Evolutionary conservation across 1,140 invertebrate species (phyloP), one percentile per base, ranked within the genome.

Genomic region (Wasmannia auropunctata): DNA sequence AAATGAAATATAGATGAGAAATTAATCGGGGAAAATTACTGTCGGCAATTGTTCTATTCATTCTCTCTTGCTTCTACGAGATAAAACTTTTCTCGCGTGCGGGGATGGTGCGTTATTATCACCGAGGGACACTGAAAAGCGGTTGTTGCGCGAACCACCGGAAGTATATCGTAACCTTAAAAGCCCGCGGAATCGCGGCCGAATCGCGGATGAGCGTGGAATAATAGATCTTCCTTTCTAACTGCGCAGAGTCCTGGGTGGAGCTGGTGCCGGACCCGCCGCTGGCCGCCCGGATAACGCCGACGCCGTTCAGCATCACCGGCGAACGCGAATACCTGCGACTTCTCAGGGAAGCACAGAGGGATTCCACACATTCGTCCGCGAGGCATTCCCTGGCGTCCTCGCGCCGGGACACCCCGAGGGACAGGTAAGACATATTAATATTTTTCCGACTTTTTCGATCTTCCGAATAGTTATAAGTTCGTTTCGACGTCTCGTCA

Each of bases 291-390:
- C 96, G 97, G 88, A 95, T 97, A 80, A 97, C 97, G 8, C 96
- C 97, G n/a, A 92, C 97, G 67, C 96, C 96, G 5, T 96, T 96
- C 76, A 93, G 95, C 83, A 96, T 95, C 69, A 94, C 93, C 19
- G 94, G 95, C 28, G 88, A 89, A 46, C 97, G 97, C 91, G 98
- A 98, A 92, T 98, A 98, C 93, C 95, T 98, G 87, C 96, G 98
- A 81, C 96, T 98, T 87, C 95, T 98, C 76, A 95, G 97, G 72
- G 98, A 98, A 95, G 98, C 98, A 0, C 98, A 98, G 95, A 95
- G 97, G 22, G 98, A 98, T 95, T 98, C 97, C 84, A 97, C 98
- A 87, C 97, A 97, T 91, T 98, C 97, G 4, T 98, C 98, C 16
- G 97, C 97, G 10, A 96, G 97, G 76, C 97, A 98, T 87, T 98